Conservation (phyloP, 2,797 vertebrate genomes). For the Coregonus suidteri region DNA sequence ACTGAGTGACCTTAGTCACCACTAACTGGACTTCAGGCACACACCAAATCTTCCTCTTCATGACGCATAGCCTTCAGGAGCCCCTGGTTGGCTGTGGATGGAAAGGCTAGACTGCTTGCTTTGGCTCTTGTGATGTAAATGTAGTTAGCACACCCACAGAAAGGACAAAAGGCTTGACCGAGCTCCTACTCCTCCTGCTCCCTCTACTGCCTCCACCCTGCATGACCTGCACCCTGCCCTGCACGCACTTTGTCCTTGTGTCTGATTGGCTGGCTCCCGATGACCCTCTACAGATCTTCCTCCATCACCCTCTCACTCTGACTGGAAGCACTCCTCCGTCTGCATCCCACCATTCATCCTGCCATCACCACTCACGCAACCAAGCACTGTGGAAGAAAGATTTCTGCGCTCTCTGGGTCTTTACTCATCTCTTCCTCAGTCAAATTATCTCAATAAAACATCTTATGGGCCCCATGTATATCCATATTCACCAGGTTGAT, state of each 20-base stretch:
- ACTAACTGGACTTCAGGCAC: not conserved
- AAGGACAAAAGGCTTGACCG: conserved; percentile 28
- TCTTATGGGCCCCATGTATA: conserved; percentile 67
- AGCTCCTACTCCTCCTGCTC: not conserved
- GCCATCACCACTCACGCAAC: conserved; percentile 22
- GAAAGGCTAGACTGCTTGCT: conserved; percentile 52
- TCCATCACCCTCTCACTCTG: conserved; percentile 32
- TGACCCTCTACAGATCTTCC: conserved; percentile 23
- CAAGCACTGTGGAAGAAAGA: not conserved
- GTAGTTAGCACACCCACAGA: conserved; percentile 29
- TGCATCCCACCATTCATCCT: conserved; percentile 18
- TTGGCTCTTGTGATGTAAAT: conserved; percentile 38
- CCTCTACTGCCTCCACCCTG: conserved; percentile 34
- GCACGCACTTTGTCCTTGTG: conserved; percentile 55
- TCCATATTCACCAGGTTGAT: not conserved
- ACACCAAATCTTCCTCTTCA: not conserved
- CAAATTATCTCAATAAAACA: not conserved
- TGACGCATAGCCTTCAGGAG: not conserved
- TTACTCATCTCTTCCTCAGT: no score
- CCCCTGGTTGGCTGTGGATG: conserved; percentile 43
- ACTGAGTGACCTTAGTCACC: not conserved
- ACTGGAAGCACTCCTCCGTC: conserved; percentile 13
- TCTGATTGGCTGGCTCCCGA: conserved; percentile 48
- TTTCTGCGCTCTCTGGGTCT: no score
- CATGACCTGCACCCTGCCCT: conserved; percentile 48